Base-by-base conservation (phyloP, 1,140 invertebrate genomes). In the Carcinoscorpius rotundicauda region DNA sequence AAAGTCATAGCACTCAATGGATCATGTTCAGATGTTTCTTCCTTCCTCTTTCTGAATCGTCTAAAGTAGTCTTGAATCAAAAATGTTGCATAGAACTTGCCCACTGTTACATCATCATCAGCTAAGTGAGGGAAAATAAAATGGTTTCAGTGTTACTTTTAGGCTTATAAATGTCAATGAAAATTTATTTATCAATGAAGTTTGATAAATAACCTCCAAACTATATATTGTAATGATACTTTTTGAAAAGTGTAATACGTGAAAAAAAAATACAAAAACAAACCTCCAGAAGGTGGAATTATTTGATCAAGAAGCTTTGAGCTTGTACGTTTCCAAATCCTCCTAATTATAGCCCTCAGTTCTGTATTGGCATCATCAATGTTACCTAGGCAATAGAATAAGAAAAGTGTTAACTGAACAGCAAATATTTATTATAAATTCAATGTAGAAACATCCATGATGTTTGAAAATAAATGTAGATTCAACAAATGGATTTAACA, bases 31-130 rank as follows among this genome's bases (percentile, higher is more conserved):
- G 62, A 78, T 75, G 73, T 80, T 77, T 98, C 96, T 78, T 81
- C 79, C 72, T 98, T 99, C 65, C 96, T 84, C 78, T 99, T 99
- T 80, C 99, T 99, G 78, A 99, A 99, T 72, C 96, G 85, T 66
- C 97, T 83, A 80, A 99, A 99, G 77, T 99, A 99, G 77, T 99
- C 97, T 80, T 99, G 97, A 76, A 99, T 99, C 6, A 99, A 85
- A 82, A 99, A 99, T 4, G 97, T 99, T 11, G 97, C 97, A 78
- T 99, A 99, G 79, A 99, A 99, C 78, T 99, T 99, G 59, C 97
- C 97, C 1, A 99, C 97, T 0, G 97, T 99, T 10, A 99, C 96
- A 79, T 99, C 97, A 78, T 99, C 97, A 75, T 98, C 96, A 68
- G 91, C 91, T 87, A 71, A 50, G 79, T 55, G 29, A 29, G 29